phyloP scores from a whole-genome alignment of 2,888 invertebrate species.

The Cataglyphis albicans region DNA sequence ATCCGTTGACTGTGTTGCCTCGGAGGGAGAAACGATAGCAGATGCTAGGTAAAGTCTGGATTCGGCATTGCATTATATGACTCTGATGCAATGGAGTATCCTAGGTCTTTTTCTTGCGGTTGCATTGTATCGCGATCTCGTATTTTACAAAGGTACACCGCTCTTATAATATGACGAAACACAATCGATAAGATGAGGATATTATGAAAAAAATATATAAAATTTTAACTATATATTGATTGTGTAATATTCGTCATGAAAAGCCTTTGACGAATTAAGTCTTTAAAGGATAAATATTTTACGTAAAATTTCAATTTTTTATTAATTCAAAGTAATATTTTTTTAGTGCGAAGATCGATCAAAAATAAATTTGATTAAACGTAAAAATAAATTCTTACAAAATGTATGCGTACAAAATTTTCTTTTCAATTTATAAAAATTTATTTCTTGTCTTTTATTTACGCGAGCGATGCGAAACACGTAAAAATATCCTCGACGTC shows the following conservation, averaged over 20 bases:
- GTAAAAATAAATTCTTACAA: not conserved
- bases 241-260: no score
- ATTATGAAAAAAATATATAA: not conserved
- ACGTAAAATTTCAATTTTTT: not conserved
- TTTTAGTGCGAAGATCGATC: not conserved
- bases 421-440: not conserved
- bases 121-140: not conserved
- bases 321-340: not conserved
- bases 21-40: constrained; percentile 12
- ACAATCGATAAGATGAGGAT: not conserved
- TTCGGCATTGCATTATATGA: constrained; percentile 20
- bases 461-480: not conserved
- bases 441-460: not conserved
- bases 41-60: constrained; percentile 30
- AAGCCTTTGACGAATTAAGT: not conserved
- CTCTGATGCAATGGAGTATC: not conserved
- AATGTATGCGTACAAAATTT: not conserved
- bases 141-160: not conserved
- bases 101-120: not conserved
- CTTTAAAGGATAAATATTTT: not conserved
- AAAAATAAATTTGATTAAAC: not conserved
- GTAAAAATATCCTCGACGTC: not conserved
- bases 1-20: not conserved
- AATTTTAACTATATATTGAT: not conserved
- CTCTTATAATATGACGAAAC: not conserved